phyloP scores from a whole-genome alignment of 2,113 vertebrate species.

The Microtus ochrogaster region DNA sequence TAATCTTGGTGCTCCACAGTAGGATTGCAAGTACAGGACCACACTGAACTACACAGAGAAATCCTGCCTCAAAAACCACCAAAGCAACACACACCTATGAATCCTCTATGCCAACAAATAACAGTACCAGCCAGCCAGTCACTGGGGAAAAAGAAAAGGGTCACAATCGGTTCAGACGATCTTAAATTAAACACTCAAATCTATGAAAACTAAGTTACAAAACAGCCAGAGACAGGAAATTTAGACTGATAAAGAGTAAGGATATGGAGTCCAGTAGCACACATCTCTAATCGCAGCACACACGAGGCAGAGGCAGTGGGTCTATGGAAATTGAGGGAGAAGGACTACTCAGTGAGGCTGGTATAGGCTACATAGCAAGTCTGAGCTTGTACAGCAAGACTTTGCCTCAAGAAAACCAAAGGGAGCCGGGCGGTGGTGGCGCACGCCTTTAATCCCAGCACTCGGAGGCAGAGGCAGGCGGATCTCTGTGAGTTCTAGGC shows the following conservation, averaged over 20 bases:
- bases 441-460: too few relatives aligned
- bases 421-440: background rate
- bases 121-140: background rate
- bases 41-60: background rate
- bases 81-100: background rate
- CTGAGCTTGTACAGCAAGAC: background rate
- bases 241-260: conserved; percentile 5
- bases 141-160: background rate
- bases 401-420: background rate
- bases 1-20: background rate
- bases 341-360: background rate
- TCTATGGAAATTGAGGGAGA: background rate
- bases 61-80: background rate
- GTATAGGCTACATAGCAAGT: too few relatives aligned
- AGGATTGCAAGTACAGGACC: background rate
- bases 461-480: too few relatives aligned
- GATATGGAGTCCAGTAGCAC: too few relatives aligned
- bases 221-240: conserved; percentile 37
- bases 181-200: conserved; percentile 3
- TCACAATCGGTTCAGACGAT: conserved; percentile 17
- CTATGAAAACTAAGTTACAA: conserved; percentile 51
- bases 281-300: background rate
- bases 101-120: background rate
- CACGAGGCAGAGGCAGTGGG: background rate
- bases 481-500: too few relatives aligned